Conservation (phyloP, 2,888 invertebrate species). For the Miltochrista miniata region DNA sequence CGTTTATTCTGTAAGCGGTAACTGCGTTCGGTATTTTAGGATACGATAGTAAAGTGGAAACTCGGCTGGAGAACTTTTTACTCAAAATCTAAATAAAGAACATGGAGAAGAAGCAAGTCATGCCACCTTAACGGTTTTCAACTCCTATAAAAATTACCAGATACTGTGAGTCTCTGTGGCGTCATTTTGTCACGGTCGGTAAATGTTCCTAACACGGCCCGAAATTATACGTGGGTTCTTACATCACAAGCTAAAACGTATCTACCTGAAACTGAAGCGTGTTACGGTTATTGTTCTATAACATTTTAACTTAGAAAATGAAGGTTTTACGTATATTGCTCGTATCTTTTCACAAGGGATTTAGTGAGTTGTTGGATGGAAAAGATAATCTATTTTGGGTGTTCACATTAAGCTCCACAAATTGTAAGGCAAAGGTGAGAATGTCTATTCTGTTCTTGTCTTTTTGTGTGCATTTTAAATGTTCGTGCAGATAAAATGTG, state of each 20-base stretch:
- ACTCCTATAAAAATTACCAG: slow-evolving; percentile 1
- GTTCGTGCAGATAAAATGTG: too few relatives aligned
- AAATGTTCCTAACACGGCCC: slow-evolving; percentile 23
- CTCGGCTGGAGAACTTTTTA: neutral
- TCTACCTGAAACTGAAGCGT: slow-evolving; percentile 28
- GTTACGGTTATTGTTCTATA: slow-evolving; percentile 20
- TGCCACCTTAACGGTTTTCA: neutral
- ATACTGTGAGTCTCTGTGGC: slow-evolving; percentile 15
- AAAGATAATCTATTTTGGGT: neutral
- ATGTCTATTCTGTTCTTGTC: neutral
- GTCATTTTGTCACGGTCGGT: slow-evolving; percentile 32
- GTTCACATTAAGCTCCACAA: neutral
- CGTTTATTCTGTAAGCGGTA: too few relatives aligned
- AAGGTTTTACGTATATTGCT: slow-evolving; percentile 1
- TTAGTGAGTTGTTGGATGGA: neutral
- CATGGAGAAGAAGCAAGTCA: neutral
- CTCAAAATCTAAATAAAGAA: neutral
- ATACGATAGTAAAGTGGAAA: neutral
- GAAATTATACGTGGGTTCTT: slow-evolving; percentile 31
- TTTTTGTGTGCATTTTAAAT: too few relatives aligned
- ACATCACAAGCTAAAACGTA: slow-evolving; percentile 13
- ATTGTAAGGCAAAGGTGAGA: neutral
- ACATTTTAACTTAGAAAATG: slow-evolving; percentile 11
- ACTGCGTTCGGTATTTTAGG: neutral
- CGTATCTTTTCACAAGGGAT: slow-evolving; percentile 1